Base-by-base conservation (phyloP, 2,113 vertebrate genomes). In the Mus pahari region DNA sequence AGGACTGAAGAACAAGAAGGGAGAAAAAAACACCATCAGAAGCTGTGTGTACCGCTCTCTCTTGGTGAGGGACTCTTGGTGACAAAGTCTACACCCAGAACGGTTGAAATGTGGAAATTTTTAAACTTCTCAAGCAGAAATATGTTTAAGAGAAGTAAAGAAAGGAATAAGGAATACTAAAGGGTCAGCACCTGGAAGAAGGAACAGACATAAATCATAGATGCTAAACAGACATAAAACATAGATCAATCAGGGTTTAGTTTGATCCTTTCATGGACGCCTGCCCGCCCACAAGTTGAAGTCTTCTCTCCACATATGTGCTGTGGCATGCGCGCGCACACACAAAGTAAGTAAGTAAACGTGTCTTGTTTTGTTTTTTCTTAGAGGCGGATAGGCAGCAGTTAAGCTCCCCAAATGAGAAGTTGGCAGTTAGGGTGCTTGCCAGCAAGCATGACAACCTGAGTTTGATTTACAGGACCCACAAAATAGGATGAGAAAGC, bases 301-400 rank as follows among this genome's bases (percentile, higher is more conserved):
- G n/a, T 84, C 58, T 62, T 26, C 31, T 42, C 39, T 84, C 24
- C 7, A 9, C 22, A 39, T 42, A 22, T 17, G 12, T 62, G 13
- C 81, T 62, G 13, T 17, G 22, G n/a, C 55, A 60, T 7, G 45
- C 48, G 16, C n/a, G 31, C 83, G 17, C 45, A 81, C 12, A 73
- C 81, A 89, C 28, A 60, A 26, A 91, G 60, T 55, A 94, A 90
- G 31, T 48, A 89, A 86, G n/a, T 89, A 24, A 89, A 58, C 17
- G 7, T 19, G 16, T 31, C 20, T 81, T 50, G 45, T 7, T 77
- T 73, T 77, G 73, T 45, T 75, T 33, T 53, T 28, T 28, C 20
- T 79, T 79, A 20, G 55, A 79, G 50, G 77, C 33, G 55, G 50
- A 88, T 45, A 60, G 12, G 14, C 71, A 22, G 3, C 33, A 84